These are phyloP conservation scores for Brienomyrus brachyistius DNA, from an alignment of 2,113 vertebrate species.

Conservation along the genomic window DNA sequence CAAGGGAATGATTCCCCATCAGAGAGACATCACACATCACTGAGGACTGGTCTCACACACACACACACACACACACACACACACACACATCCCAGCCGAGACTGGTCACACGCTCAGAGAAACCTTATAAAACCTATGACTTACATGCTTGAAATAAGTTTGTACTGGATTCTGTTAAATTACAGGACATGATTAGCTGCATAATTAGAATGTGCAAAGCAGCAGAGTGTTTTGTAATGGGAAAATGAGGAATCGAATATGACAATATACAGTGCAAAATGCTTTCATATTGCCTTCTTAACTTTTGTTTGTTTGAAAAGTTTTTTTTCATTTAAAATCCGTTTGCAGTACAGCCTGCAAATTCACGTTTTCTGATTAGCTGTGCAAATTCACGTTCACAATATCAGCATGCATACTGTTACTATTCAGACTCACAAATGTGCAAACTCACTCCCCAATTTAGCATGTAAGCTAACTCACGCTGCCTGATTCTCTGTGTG, in stretches of 20 bases:
- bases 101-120: background rate
- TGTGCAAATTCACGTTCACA: background rate
- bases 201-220: constrained; percentile 6
- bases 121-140: background rate
- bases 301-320: background rate
- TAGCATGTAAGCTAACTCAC: background rate
- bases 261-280: background rate
- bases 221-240: background rate
- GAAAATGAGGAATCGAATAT: background rate
- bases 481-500: background rate
- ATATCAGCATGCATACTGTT: background rate
- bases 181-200: background rate
- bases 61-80: constrained; percentile 7
- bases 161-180: background rate
- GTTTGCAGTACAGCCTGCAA: background rate
- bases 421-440: background rate
- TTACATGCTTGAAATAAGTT: constrained; percentile 5
- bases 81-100: background rate
- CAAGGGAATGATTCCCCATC: background rate
- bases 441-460: background rate
- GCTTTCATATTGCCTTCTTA: background rate
- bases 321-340: background rate
- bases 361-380: background rate
- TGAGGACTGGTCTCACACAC: background rate
- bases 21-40: background rate